Evolutionary conservation across 2,888 invertebrate species (phyloP), one percentile per base, ranked within the genome.

Genomic region (Mythimna impura): DNA sequence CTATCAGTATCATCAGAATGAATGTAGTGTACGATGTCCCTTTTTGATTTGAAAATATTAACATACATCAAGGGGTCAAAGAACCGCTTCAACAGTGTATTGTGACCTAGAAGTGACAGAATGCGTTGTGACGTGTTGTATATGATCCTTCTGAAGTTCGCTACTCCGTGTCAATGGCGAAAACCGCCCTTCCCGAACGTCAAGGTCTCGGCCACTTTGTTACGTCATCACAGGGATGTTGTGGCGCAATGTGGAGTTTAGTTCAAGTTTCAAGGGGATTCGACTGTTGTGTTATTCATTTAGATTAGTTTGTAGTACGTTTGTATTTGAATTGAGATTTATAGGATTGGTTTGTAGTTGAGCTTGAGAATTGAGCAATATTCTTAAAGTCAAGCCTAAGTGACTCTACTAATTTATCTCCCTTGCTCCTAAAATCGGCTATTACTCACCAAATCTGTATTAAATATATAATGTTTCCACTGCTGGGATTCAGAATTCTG

Each of bases 121-220:
- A n/a, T n/a, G 20, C n/a, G 14, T 14, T 43, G 14, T 43, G 50
- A 52, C 50, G 50, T 9, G 50, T 6, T 17, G 0, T 47, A 14
- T 52, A 6, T 52, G 50, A 52, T 52, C n/a, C 50, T 52, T 52
- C 50, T 52, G 50, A n/a, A 20, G 9, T 52, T 47, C 17, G 7
- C 4, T 58, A 34, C 12, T 58, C n/a, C 22, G 17, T 66, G 50
- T 57, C 76, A 43, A 81, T 84, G 84, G 80, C 78, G 73, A 78
- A 81, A 75, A 73, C 64, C 80, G 84, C 83, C 89, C 86, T 88
- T 85, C 85, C 76, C 70, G 66, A 66, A 52, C 58, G 47, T 67
- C 85, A 89, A 88, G 91, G 91, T 90, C 91, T 91, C 82, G 91
- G 91, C 76, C 89, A 88, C 76, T 78, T 82, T 47, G 66, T 91